These are phyloP conservation scores for Anguilla pacifica DNA, from an alignment of 2,797 vertebrate species.

Conservation along the genomic window DNA sequence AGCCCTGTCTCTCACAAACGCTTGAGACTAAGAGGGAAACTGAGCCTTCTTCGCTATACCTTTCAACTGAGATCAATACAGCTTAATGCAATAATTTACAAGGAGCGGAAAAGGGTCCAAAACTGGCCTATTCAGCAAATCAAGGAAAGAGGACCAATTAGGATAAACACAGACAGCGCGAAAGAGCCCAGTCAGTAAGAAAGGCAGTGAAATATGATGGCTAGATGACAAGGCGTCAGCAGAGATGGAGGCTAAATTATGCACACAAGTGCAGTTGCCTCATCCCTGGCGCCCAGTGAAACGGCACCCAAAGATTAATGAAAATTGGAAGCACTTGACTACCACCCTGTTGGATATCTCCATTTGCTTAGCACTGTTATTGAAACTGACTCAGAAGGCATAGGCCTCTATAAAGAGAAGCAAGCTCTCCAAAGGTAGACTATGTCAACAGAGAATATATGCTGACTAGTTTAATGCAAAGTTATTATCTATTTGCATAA, in stretches of 20 bases:
- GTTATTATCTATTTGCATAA: neutral
- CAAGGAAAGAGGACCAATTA: slow-evolving; percentile 13
- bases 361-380: neutral
- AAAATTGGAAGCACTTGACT: neutral
- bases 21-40: slow-evolving; percentile 7
- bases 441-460: neutral
- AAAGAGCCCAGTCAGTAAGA: slow-evolving; percentile 11
- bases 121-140: slow-evolving; percentile 33
- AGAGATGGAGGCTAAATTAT: slow-evolving; percentile 11
- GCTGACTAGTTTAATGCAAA: neutral
- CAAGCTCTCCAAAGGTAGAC: neutral
- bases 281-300: neutral
- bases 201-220: slow-evolving; percentile 5
- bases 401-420: neutral
- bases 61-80: slow-evolving; percentile 29
- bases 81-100: slow-evolving; percentile 17
- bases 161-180: slow-evolving; percentile 6
- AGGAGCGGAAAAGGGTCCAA: slow-evolving; percentile 17
- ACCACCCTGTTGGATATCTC: neutral
- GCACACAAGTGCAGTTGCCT: neutral
- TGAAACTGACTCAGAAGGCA: neutral
- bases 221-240: neutral
- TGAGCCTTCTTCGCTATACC: slow-evolving; percentile 2
- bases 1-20: neutral
- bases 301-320: slow-evolving; percentile 4